Conservation (phyloP, 2,113 vertebrate genomes). For the Crotalus helleri region DNA sequence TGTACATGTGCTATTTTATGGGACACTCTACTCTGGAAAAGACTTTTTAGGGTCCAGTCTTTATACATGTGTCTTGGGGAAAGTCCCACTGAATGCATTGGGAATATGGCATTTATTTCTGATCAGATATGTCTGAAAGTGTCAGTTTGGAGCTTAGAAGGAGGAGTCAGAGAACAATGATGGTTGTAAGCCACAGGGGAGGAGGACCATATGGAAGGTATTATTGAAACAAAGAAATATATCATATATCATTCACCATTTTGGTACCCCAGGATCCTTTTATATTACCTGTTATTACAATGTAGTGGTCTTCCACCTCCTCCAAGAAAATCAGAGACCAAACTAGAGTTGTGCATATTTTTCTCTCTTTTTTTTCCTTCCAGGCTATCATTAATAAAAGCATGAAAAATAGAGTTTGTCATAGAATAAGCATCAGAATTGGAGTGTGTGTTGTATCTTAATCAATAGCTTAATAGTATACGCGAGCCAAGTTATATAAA, state of each 20-base stretch:
- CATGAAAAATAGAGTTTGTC: slow-evolving; percentile 43
- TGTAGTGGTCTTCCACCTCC: slow-evolving; percentile 71
- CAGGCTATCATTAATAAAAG: slow-evolving; percentile 40
- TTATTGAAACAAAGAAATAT: slow-evolving; percentile 78
- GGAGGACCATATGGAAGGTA: slow-evolving; percentile 72
- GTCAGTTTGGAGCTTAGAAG: neutral
- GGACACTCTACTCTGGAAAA: neutral
- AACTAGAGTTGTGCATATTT: slow-evolving; percentile 47
- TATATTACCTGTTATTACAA: slow-evolving; percentile 81
- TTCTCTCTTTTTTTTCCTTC: slow-evolving; percentile 41
- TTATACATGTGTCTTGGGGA: neutral
- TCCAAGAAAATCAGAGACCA: slow-evolving; percentile 66
- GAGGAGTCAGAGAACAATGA: slow-evolving; percentile 42
- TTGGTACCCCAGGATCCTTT: slow-evolving; percentile 80
- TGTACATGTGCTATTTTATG: neutral
- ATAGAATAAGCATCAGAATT: slow-evolving; percentile 19
- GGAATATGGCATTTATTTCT: neutral
- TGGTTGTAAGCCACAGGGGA: neutral
- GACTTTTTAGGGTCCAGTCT: neutral
- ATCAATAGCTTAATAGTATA: slow-evolving; percentile 18
- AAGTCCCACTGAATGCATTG: neutral
- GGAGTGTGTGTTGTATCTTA: slow-evolving; percentile 10
- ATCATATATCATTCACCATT: slow-evolving; percentile 75
- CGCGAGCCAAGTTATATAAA: neutral
- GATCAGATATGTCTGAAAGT: neutral